phyloP scores from a whole-genome alignment of 2,113 vertebrate species.

The Mus spicilegus region DNA sequence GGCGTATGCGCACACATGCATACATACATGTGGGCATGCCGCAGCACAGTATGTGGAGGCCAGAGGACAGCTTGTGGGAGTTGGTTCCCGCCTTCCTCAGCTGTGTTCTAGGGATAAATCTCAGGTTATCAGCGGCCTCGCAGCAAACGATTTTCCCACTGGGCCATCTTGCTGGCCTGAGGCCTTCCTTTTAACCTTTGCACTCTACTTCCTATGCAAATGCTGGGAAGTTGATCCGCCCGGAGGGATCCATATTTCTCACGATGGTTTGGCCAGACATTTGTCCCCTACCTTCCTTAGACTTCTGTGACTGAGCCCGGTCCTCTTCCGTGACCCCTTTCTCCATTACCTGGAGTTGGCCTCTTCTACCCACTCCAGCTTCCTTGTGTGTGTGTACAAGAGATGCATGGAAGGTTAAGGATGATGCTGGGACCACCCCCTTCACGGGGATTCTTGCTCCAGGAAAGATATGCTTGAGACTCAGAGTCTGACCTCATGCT shows the following conservation, averaged over 20 bases:
- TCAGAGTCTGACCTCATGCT: neutral
- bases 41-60: neutral
- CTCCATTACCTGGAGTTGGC: neutral
- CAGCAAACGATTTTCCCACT: neutral
- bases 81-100: neutral
- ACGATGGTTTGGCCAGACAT: neutral
- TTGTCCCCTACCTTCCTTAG: neutral
- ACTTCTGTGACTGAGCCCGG: neutral
- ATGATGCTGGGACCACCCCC: neutral
- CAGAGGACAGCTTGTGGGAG: neutral
- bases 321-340: neutral
- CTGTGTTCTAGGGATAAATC: neutral
- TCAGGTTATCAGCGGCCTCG: neutral
- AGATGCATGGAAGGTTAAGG: neutral
- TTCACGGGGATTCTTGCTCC: neutral
- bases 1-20: too few species aligned
- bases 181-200: neutral
- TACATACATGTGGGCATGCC: neutral
- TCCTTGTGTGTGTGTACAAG: neutral
- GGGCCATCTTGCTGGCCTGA: neutral
- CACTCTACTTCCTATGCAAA: neutral
- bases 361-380: neutral
- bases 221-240: neutral
- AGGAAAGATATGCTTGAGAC: neutral
- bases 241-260: neutral